phyloP scores from a whole-genome alignment of 2,113 vertebrate genomes.

The Pteruthius melanotis region DNA sequence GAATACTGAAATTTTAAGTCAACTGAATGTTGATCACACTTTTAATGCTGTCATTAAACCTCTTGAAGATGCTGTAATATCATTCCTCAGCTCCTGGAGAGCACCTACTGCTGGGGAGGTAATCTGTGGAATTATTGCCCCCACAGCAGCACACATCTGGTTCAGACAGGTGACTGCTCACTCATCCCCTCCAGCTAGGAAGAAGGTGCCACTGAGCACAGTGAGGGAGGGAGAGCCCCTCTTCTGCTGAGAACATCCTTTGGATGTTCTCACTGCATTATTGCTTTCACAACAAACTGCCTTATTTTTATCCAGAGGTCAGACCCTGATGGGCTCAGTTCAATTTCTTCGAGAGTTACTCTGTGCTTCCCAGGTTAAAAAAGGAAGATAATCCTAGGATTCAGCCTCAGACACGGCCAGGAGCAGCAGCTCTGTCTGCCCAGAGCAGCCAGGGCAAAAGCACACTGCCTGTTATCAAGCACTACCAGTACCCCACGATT shows the following conservation, averaged over 20 bases:
- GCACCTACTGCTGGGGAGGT: background rate
- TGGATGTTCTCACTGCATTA: background rate
- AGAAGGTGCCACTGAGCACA: background rate
- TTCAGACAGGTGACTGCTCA: background rate
- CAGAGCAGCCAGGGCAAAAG: background rate
- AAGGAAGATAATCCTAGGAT: background rate
- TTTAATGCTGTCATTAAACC: background rate
- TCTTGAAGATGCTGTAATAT: background rate
- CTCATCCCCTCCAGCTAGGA: background rate
- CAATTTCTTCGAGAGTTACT: background rate
- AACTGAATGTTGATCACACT: background rate
- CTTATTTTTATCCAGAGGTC: background rate
- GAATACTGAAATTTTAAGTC: background rate
- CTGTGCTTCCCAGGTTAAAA: background rate
- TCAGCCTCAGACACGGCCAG: background rate
- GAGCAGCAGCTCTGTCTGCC: background rate
- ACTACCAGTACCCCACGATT: fast-evolving
- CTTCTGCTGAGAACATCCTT: background rate
- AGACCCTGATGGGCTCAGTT: background rate
- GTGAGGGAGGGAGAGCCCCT: background rate
- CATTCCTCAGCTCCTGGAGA: background rate
- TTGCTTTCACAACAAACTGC: background rate
- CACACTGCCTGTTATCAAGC: fast-evolving
- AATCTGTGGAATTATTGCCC: background rate
- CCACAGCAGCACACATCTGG: fast-evolving